Percentiles rank a stretch among this genome's conserved stretches.
Conservation (phyloP, 2,797 vertebrate species). For the Sebastiscus albofasciatus region DNA sequence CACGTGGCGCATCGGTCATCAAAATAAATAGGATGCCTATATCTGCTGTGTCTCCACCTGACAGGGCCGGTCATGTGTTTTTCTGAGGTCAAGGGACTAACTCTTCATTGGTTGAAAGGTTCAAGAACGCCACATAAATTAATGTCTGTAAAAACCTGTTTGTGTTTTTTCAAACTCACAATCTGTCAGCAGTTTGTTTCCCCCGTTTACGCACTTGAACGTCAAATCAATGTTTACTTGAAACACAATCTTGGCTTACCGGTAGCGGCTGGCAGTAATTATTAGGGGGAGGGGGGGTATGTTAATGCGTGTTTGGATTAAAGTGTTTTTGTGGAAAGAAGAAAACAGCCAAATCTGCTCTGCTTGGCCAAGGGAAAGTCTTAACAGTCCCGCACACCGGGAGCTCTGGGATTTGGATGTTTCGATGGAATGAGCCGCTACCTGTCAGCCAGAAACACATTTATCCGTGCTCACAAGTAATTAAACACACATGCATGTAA, state of each 20-base stretch:
- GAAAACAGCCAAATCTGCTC: constrained; percentile 28
- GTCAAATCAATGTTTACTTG: constrained; percentile 42
- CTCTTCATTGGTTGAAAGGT: constrained; percentile 16
- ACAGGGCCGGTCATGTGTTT: neutral
- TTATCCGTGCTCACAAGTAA: neutral
- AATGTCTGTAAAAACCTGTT: neutral
- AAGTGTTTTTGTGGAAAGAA: constrained; percentile 30
- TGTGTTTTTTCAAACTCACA: neutral
- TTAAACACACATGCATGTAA: constrained; percentile 5
- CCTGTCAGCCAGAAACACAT: constrained; percentile 15
- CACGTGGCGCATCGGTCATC: neutral
- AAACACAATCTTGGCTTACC: constrained; percentile 40
- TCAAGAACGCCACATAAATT: neutral
- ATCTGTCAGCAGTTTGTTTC: constrained; percentile 10
- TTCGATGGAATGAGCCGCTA: constrained; percentile 5
- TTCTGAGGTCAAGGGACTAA: neutral
- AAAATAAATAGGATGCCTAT: neutral
- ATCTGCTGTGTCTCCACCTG: constrained; percentile 6
- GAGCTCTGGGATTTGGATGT: constrained; percentile 7
- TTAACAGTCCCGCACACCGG: constrained; percentile 1
- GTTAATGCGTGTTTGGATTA: constrained; percentile 54
- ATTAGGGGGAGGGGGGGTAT: constrained; percentile 4
- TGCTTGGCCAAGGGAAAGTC: constrained; percentile 33
- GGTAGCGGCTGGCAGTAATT: constrained; percentile 33
- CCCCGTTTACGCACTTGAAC: constrained; percentile 6